Base-by-base conservation (phyloP, 2,888 invertebrate species). In the Gymnosoma rotundatum region DNA sequence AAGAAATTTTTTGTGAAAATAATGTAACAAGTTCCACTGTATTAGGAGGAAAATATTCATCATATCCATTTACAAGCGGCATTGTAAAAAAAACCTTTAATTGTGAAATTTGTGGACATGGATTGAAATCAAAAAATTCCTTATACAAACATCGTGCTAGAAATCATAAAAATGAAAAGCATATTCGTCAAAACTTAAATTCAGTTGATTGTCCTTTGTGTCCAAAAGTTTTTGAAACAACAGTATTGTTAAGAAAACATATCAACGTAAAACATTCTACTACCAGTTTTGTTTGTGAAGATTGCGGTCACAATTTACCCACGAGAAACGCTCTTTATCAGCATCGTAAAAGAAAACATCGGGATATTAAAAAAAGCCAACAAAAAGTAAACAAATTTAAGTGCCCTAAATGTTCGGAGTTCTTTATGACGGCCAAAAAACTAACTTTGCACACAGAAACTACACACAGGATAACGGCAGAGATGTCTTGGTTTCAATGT, bases 301-400 rank as follows among this genome's bases (percentile, higher is more conserved):
- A 64, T 9, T 80, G 79, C 36, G 79, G 66, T 14, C 21, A 80
- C 20, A 58, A 20, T 20, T 60, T 73, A 36, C 66, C 67, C 2
- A 80, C 79, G 1, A 73, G 42, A 60, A 80, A 80, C 16, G 79
- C 73, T 32, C n/a, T 80, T 12, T 74, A 18, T 18, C 58, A 79
- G 32, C 80, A 80, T 67, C 66, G 60, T 16, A 7, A 83, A 64
- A 86, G 87, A 25, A 87, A 87, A 66, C 87, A 87, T 81, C 86
- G 86, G 9, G 64, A 56, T 21, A 25, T 48, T 10, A 21, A 58
- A 18, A 79, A 9, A 18, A 0, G 20, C 9, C n/a, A 64, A 7
- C 25, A 16, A 1, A 72, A 50, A 42, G 10, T 18, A 18, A 12
- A 20, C 1, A 52, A 64, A 45, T 63, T 56, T 16, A 66, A 66